Evolutionary conservation across 2,113 vertebrate species (phyloP).

Genomic region (Muntiacus reevesi): DNA sequence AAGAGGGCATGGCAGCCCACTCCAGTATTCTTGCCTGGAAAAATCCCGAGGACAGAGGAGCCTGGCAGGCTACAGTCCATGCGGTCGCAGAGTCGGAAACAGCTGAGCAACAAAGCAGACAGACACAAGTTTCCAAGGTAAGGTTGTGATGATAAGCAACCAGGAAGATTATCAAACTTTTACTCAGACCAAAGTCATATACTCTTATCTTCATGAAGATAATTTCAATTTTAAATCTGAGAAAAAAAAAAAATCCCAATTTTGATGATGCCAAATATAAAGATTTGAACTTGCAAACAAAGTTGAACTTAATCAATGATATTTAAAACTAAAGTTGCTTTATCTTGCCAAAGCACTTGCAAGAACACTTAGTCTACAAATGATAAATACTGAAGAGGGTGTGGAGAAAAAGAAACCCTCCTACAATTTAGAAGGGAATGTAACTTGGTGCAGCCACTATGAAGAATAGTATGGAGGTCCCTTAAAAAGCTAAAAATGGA

Average conservation of each 20-base stretch:
- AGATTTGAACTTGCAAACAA: background rate
- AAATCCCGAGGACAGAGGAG: background rate
- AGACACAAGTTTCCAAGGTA: background rate
- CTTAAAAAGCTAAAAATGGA: background rate
- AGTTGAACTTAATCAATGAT: background rate
- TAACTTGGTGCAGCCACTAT: background rate
- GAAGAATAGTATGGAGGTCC: background rate
- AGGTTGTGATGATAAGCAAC: background rate
- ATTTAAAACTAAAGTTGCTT: background rate
- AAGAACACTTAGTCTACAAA: background rate
- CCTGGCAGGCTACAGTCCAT: rapidly evolving
- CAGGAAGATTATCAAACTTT: background rate
- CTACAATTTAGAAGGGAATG: background rate
- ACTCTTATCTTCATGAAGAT: background rate
- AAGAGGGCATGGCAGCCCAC: background rate
- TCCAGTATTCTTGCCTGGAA: background rate
- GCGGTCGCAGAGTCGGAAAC: rapidly evolving
- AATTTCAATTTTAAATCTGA: background rate
- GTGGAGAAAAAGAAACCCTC: background rate
- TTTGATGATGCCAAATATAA: background rate
- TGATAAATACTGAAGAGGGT: background rate
- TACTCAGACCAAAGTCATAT: background rate
- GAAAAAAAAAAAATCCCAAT: background rate
- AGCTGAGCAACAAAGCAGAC: background rate
- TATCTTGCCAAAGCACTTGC: background rate